Evolutionary conservation across 2,113 vertebrate species (phyloP).

Genomic region (Scolopax mira): DNA sequence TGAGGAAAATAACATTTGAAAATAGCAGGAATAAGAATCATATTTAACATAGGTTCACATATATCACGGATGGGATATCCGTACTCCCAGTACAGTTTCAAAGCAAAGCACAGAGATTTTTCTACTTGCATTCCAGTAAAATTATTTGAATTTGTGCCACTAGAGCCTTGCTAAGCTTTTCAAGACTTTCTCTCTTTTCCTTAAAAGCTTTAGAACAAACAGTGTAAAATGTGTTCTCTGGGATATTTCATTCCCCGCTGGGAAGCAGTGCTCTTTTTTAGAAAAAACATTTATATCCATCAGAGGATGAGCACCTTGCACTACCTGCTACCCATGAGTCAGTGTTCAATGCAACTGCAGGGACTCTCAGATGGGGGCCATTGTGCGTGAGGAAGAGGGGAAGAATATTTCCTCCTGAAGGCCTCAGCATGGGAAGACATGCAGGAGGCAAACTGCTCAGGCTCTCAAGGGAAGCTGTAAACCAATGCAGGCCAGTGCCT

Average conservation of each 20-base stretch:
- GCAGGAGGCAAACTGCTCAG: neutral
- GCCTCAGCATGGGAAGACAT: neutral
- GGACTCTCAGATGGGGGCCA: neutral
- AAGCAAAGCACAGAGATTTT: neutral
- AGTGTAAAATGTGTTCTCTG: neutral
- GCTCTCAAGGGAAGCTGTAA: neutral
- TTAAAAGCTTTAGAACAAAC: neutral
- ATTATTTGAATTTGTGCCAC: neutral
- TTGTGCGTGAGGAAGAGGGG: rapidly evolving
- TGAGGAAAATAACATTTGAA: neutral
- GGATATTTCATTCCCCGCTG: neutral
- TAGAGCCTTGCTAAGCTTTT: neutral
- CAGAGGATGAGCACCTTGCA: neutral
- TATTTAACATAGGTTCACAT: neutral
- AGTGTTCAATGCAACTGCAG: neutral
- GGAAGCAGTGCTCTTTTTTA: neutral
- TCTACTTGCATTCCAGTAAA: neutral
- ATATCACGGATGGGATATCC: neutral
- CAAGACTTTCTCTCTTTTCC: neutral
- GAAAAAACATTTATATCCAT: neutral
- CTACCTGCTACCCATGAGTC: neutral
- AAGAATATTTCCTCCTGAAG: neutral
- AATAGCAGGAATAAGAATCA: neutral
- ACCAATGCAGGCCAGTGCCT: neutral
- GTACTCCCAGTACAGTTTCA: neutral